Conservation (phyloP, 2,113 vertebrate species). For the Cepphus grylle region DNA sequence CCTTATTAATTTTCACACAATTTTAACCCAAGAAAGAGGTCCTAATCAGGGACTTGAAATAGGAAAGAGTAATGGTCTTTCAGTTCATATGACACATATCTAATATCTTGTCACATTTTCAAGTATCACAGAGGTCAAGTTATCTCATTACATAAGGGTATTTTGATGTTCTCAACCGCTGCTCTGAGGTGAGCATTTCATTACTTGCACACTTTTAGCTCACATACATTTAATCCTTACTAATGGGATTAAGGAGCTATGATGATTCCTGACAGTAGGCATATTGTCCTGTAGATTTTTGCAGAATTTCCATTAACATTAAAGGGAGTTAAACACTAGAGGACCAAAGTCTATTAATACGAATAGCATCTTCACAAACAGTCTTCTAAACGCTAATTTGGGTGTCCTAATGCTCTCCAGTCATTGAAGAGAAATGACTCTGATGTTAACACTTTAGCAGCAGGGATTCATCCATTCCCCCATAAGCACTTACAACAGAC, state of each 20-base stretch:
- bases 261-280: background rate
- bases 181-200: background rate
- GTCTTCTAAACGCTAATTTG: conserved; percentile 20
- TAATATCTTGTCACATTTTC: background rate
- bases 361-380: background rate
- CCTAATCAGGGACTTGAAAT: background rate
- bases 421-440: conserved; percentile 2
- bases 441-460: background rate
- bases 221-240: background rate
- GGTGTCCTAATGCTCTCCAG: conserved; percentile 35
- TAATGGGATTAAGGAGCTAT: background rate
- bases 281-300: background rate
- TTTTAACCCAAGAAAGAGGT: background rate
- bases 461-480: background rate
- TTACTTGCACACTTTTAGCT: background rate
- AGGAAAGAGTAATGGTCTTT: background rate
- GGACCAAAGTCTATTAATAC: background rate
- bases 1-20: background rate
- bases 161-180: background rate
- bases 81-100: background rate
- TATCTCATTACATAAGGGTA: background rate
- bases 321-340: conserved; percentile 8
- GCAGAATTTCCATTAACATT: conserved; percentile 6
- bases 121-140: background rate
- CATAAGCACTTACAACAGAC: conserved; percentile 16